These are phyloP conservation scores for Leucophenga montana DNA, from an alignment of 2,888 invertebrate species.

Conservation along the genomic window DNA sequence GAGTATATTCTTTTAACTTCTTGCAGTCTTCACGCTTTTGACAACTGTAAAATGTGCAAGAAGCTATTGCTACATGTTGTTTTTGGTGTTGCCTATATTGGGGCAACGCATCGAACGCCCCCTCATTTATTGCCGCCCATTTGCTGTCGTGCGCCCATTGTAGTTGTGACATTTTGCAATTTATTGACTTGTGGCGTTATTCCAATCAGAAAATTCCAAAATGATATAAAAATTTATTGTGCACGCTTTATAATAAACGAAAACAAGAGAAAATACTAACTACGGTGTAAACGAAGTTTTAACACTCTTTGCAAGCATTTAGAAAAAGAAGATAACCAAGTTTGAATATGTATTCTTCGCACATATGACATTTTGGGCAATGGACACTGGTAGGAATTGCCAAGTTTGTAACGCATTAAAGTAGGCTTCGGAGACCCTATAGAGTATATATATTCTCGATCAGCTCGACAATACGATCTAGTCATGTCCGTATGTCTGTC, in stretches of 20 bases:
- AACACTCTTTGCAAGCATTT: background rate
- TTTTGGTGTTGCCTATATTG: conserved; percentile 3
- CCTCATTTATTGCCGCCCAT: background rate
- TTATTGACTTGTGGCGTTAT: conserved; percentile 57
- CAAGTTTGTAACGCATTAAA: too few relatives aligned
- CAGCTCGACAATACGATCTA: too few relatives aligned
- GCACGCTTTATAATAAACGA: conserved; percentile 36
- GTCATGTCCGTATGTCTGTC: too few relatives aligned
- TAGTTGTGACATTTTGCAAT: conserved; percentile 62
- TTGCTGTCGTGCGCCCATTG: conserved; percentile 43
- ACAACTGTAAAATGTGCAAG: conserved; percentile 2
- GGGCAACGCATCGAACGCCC: too few relatives aligned
- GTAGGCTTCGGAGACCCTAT: too few relatives aligned
- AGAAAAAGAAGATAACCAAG: background rate
- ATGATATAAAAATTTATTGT: conserved; percentile 61
- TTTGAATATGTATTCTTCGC: too few relatives aligned
- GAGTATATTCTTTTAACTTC: too few relatives aligned
- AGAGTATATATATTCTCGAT: too few relatives aligned
- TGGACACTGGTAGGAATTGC: too few relatives aligned
- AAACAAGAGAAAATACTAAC: background rate
- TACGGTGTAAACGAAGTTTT: background rate
- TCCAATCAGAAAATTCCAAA: conserved; percentile 63
- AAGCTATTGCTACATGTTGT: conserved; percentile 16
- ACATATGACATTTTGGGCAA: too few relatives aligned
- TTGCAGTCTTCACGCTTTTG: too few relatives aligned